A percentile compares a stretch with the other conserved stretches of the same genome.
Conservation (phyloP, 2,797 vertebrate species). For the Rallus crepitans region DNA sequence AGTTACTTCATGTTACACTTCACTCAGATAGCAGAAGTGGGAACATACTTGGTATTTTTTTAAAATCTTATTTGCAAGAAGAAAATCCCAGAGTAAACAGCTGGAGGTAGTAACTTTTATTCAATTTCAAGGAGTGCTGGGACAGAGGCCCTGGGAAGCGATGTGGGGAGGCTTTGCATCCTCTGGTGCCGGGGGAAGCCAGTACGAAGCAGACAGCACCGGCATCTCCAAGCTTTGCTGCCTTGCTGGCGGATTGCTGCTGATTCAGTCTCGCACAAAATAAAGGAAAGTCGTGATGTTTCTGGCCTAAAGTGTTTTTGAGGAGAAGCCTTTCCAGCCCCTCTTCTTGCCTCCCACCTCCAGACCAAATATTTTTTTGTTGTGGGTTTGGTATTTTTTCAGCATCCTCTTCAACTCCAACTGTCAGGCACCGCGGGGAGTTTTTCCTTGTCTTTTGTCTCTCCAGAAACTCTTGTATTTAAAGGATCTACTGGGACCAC, state of each 20-base stretch:
- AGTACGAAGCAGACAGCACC: neutral
- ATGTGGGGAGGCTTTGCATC: neutral
- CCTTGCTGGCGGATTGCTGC: neutral
- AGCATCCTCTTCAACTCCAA: conserved; percentile 3
- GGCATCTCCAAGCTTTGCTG: neutral
- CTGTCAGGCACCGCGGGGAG: conserved; percentile 34
- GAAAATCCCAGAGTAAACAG: neutral
- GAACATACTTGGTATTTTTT: neutral
- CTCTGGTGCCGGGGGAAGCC: neutral
- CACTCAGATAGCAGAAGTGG: neutral
- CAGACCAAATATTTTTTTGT: conserved; percentile 28
- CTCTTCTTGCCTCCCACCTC: conserved; percentile 16
- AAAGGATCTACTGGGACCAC: conserved; percentile 42
- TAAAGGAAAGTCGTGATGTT: conserved; percentile 27
- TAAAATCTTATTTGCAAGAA: neutral
- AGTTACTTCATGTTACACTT: neutral
- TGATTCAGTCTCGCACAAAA: neutral
- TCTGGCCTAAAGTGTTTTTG: conserved; percentile 31
- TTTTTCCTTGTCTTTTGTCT: conserved; percentile 63
- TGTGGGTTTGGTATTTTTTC: neutral
- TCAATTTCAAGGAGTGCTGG: neutral
- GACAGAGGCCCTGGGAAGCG: neutral
- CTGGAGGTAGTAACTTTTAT: neutral
- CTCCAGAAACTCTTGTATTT: conserved; percentile 48
- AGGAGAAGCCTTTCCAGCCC: neutral